Base-by-base conservation (phyloP, 2,113 vertebrate species). In the Sinocyclocheilus maitianheensis region DNA sequence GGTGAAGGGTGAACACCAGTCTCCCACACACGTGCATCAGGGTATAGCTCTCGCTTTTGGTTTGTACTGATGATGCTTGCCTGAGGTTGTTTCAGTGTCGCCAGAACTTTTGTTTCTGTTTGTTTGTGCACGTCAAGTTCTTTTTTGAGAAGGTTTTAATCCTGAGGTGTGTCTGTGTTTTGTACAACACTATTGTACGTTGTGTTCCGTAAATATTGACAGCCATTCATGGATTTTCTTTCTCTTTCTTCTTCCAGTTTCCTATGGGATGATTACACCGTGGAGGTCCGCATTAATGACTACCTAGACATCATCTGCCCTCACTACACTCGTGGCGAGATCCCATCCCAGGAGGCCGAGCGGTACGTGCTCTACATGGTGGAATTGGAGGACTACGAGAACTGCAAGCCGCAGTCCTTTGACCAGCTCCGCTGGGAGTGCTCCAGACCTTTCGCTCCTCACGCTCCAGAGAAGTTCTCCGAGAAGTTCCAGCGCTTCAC, bases 401-500 rank as follows among this genome's bases (percentile, higher is more conserved):
- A 92, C 40, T 99, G 98, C 91, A 96, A 97, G 5, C 96, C 97
- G 0, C 90, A 91, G 22, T 97, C 97, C 62, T 96, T 96, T n/a
- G 96, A 97, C 87, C 97, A 97, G 91, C 95, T 98, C 65, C 97
- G 98, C 5, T 99, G 98, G 98, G 96, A 97, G 75, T 99, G 98
- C 67, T 92, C 96, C 43, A 95, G 95, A 6, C 98, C 98, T 8
- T 96, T 92, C 0, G 96, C 97, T 76, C 92, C 91, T 1, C 96
- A 97, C 0, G 97, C 96, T 1, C 97, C 98, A 0, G 97, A 98
- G 89, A 96, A 96, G 83, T 97, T 99, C 90, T 97, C 97, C 0
- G 98, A 99, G 90, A 99, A 98, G 90, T 97, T 99, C 91, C 98
- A 98, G 89, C 97, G 96, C 65, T 99, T 96, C 90, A 98, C 97